These are phyloP conservation scores for Gobio occitaniae DNA, from an alignment of 2,797 vertebrate genomes.

Conservation along the genomic window DNA sequence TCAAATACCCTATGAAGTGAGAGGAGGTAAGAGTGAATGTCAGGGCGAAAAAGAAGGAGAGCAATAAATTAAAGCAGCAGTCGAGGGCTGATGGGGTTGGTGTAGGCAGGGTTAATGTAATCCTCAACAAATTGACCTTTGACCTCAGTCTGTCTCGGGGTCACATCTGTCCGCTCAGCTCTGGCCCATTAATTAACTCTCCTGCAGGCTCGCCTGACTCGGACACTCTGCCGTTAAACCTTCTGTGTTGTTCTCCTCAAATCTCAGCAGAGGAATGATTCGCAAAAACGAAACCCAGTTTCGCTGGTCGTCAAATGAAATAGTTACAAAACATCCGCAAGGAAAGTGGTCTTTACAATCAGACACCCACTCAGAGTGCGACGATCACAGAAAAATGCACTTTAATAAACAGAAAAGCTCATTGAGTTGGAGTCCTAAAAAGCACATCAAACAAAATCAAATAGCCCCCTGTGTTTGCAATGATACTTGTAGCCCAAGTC, in stretches of 20 bases:
- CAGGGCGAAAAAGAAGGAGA: slow-evolving; percentile 51
- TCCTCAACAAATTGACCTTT: slow-evolving; percentile 60
- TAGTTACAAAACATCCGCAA: background rate
- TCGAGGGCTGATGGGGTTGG: slow-evolving; percentile 11
- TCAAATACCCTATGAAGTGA: background rate
- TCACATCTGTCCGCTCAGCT: slow-evolving; percentile 54
- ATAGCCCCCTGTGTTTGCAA: slow-evolving; percentile 23
- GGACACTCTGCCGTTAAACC: background rate
- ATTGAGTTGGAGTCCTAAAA: slow-evolving; percentile 35
- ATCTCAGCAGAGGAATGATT: background rate
- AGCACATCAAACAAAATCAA: slow-evolving; percentile 22
- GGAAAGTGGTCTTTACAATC: slow-evolving; percentile 34
- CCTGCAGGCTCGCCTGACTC: background rate
- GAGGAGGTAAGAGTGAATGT: slow-evolving; percentile 27
- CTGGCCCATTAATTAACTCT: slow-evolving; percentile 37
- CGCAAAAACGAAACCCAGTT: background rate
- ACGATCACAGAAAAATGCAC: slow-evolving; percentile 7
- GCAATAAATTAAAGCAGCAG: slow-evolving; percentile 46
- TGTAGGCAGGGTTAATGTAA: slow-evolving; percentile 60
- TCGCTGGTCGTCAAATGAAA: background rate
- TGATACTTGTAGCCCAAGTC: slow-evolving; percentile 18
- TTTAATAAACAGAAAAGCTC: slow-evolving; percentile 19
- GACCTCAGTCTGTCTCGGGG: slow-evolving; percentile 46
- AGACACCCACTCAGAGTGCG: slow-evolving; percentile 20
- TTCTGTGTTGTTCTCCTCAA: slow-evolving; percentile 10